Evolutionary conservation across 2,888 invertebrate species (phyloP).

Genomic region (Ferrisia virgata): DNA sequence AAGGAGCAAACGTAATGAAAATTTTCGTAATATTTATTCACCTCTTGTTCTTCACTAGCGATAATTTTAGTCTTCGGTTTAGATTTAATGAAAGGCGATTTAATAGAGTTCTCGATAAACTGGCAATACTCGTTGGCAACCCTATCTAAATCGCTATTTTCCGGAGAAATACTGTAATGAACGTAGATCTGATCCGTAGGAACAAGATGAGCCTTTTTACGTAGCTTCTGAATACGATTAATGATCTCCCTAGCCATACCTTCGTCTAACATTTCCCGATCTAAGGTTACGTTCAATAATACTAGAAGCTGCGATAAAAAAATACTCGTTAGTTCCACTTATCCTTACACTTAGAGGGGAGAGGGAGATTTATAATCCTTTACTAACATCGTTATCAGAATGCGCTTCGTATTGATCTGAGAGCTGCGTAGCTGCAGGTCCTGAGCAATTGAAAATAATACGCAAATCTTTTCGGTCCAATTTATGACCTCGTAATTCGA

Average conservation of each 20-base stretch:
- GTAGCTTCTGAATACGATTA: constrained; percentile 90
- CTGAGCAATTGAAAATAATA: constrained; percentile 73
- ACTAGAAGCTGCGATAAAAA: constrained; percentile 63
- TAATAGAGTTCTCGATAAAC: constrained; percentile 78
- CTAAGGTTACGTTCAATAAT: constrained; percentile 82
- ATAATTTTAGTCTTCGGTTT: constrained; percentile 55
- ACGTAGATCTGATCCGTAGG: constrained; percentile 87
- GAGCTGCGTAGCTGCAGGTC: constrained; percentile 60
- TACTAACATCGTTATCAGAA: constrained; percentile 72
- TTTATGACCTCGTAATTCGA: constrained; percentile 67
- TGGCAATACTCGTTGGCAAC: constrained; percentile 68
- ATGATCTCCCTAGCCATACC: constrained; percentile 93
- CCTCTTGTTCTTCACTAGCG: constrained; percentile 62
- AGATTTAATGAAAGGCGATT: constrained; percentile 66
- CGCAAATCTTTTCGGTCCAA: constrained; percentile 76
- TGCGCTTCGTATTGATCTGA: constrained; percentile 77
- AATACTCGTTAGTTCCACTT: background rate
- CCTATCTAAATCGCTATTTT: constrained; percentile 61
- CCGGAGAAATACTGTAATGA: constrained; percentile 66
- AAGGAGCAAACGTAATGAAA: background rate
- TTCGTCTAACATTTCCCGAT: constrained; percentile 87
- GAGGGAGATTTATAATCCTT: background rate
- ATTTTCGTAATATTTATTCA: constrained; percentile 40
- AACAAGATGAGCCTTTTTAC: constrained; percentile 90
- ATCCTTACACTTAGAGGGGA: background rate